Base-by-base conservation (phyloP, 2,888 invertebrate species). In the Scelioninae gen. 2 region DNA sequence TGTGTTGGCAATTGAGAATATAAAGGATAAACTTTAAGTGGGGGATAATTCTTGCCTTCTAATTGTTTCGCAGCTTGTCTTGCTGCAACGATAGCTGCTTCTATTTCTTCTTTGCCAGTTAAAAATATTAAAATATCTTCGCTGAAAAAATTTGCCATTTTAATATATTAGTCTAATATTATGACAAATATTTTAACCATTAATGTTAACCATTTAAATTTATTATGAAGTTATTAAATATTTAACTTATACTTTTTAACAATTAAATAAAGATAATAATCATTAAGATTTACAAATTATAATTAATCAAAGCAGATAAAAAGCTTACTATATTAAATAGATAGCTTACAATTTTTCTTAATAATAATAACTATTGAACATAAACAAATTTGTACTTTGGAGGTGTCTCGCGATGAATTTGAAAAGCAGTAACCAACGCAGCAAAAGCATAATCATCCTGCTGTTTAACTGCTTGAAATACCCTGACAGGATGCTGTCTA, bases 101-200 rank as follows among this genome's bases (percentile, higher is more conserved):
- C 97, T 76, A 98, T 97, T 89, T 98, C 97, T 86, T 98, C 97
- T 88, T 97, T 97, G 0, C 98, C 98, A 48, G 97, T 97, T 65
- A 98, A 87, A 87, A 98, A 98, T 35, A 97, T 94, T 58, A 98
- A 88, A 78, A 98, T 94, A 84, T 96, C 96, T 78, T 96, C 92
- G 81, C 94, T 95, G 85, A 78, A 90, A n/a, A n/a, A n/a, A n/a
- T n/a, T n/a, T n/a, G n/a, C n/a, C n/a, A n/a, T n/a, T n/a, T n/a
- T n/a, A n/a, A n/a, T n/a, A n/a, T n/a, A n/a, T n/a, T n/a, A n/a
- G n/a, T n/a, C n/a, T n/a, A n/a, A n/a, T n/a, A n/a, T n/a, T n/a
- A n/a, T n/a, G n/a, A n/a, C n/a, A n/a, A n/a, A n/a, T n/a, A n/a
- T n/a, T n/a, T n/a, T n/a, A n/a, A n/a, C n/a, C n/a, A n/a, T n/a